Evolutionary conservation across 2,888 invertebrate species (phyloP), one percentile per base, ranked within the genome.

Genomic region (Theretra japonica): DNA sequence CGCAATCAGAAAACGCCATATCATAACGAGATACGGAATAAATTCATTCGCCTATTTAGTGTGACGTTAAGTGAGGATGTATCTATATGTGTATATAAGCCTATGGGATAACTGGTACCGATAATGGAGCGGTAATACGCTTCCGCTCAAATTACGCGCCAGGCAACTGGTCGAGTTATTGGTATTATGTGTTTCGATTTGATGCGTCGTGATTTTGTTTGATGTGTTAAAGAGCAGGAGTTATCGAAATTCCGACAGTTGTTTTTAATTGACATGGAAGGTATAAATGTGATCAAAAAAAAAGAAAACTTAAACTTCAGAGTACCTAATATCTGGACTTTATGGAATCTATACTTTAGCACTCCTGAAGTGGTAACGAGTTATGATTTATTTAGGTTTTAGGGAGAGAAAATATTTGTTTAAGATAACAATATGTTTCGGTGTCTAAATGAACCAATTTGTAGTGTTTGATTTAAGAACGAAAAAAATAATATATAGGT

Each of bases 91-190:
- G 11, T 41, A 41, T 41, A 41, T 56, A 30, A 69, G 48, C 58
- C 68, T 69, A 69, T 56, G 50, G 60, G 53, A 53, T 53, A 65
- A 56, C 33, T 28, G 33, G 62, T 56, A 60, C 30, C 25, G 30
- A 57, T 71, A 56, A 71, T 71, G 56, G 56, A 70, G 70, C 70
- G 23, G 62, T 62, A 25, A 33, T 30, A 23, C 53, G 62, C 70
- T 70, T 70, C 70, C 70, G 70, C 62, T 65, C 70, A 23, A 68
- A 72, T 70, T 58, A 62, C 65, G 56, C 72, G 41, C 17, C 15
- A 25, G 73, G 69, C 56, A 74, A 73, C 75, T 48, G 48, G 65
- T 73, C 75, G 41, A 74, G 78, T 78, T 76, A 77, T 80, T 76
- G 75, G 71, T 59, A 60, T 62, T 59, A 53, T 72, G 70, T 74